These are phyloP conservation scores for Lepidocyrtoides sp. DNA, from an alignment of 2,888 invertebrate species.

Conservation along the genomic window DNA sequence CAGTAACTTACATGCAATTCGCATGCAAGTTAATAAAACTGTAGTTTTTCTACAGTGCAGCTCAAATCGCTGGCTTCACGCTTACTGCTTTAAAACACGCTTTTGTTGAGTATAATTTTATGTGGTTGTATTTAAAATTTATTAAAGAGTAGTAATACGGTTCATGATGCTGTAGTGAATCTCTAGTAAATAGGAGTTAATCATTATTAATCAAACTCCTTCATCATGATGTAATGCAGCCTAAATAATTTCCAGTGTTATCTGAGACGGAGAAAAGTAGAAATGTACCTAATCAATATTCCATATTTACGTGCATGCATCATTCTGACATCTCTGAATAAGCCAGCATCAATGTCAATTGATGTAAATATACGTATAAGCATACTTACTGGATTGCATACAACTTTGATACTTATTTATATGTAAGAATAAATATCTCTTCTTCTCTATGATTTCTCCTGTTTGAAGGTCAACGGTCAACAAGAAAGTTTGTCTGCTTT, in stretches of 20 bases:
- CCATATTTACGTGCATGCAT: neutral
- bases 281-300: neutral
- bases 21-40: too few relatives aligned
- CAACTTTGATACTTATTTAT: neutral
- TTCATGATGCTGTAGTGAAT: neutral
- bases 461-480: slow-evolving; percentile 63
- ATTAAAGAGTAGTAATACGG: neutral
- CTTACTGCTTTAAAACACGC: too few relatives aligned
- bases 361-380: neutral
- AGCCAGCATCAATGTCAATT: neutral
- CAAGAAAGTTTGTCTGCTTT: neutral
- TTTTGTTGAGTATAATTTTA: too few relatives aligned
- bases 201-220: neutral
- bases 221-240: slow-evolving; percentile 39
- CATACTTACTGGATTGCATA: neutral
- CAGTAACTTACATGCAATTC: too few relatives aligned
- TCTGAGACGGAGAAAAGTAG: slow-evolving; percentile 62
- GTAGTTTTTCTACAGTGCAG: too few relatives aligned
- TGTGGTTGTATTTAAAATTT: too few relatives aligned
- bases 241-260: slow-evolving; percentile 47
- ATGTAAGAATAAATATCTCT: neutral
- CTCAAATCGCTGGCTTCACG: too few relatives aligned
- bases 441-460: neutral
- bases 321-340: neutral
- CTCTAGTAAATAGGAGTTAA: neutral